A percentile compares a stretch with the other conserved stretches of the same genome.
Conservation (phyloP, 1,140 invertebrate species). For the Anastatus disparis region DNA sequence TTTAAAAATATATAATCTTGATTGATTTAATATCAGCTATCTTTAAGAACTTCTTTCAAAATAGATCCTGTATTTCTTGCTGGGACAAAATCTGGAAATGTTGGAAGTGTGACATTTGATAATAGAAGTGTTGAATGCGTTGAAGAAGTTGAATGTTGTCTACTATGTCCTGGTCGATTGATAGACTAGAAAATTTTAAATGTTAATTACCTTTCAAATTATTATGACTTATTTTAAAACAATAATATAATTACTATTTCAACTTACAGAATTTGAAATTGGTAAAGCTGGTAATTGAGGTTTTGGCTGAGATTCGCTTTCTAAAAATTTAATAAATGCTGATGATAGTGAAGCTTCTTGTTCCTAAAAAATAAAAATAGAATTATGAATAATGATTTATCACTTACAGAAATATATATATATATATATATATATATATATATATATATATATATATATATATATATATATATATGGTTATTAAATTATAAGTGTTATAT, state of each 20-base stretch:
- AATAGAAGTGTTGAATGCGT: conserved; percentile 68
- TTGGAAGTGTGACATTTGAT: conserved; percentile 70
- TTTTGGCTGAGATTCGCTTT: conserved; percentile 83
- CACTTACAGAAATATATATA: too few relatives aligned
- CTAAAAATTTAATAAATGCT: conserved; percentile 90
- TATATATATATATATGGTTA: too few relatives aligned
- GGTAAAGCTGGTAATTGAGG: conserved; percentile 72
- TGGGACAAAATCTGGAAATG: conserved; percentile 72
- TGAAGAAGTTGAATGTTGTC: conserved; percentile 60
- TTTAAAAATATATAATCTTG: background rate
- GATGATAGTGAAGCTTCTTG: conserved; percentile 77
- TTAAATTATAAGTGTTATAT: too few relatives aligned
- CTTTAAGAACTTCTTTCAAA: conserved; percentile 76
- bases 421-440: too few relatives aligned
- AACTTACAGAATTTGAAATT: conserved; percentile 63
- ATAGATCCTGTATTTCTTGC: conserved; percentile 76
- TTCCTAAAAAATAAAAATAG: conserved; percentile 50
- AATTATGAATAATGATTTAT: too few relatives aligned
- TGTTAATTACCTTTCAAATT: conserved; percentile 4
- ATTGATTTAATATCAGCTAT: conserved; percentile 68
- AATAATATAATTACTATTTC: background rate
- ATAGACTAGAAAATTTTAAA: conserved; percentile 49
- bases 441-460: too few relatives aligned
- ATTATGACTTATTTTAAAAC: too few relatives aligned
- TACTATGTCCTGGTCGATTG: conserved; percentile 55